Percentiles rank a stretch among this genome's conserved stretches.
These are phyloP conservation scores for Nymphalis io DNA, from an alignment of 1,140 invertebrate genomes.

Conservation along the genomic window DNA sequence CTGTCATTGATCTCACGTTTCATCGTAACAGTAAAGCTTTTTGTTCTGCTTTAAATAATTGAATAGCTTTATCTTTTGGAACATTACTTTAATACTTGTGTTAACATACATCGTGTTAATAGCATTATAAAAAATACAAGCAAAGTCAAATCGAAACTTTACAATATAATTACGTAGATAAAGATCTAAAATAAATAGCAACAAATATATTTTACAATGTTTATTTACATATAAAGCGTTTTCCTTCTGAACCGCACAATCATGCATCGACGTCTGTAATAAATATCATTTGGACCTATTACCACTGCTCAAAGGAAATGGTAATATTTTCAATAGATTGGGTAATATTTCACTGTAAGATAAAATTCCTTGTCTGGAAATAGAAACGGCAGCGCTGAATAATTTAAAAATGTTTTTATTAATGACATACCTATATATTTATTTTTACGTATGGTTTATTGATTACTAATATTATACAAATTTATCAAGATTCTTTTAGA, in stretches of 20 bases:
- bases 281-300: constrained; percentile 14
- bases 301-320: constrained; percentile 19
- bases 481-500: neutral
- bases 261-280: constrained; percentile 10
- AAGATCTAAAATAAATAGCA: constrained; percentile 10
- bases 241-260: constrained; percentile 10
- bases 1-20: neutral
- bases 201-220: neutral
- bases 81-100: neutral
- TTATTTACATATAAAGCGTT: constrained; percentile 14
- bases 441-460: neutral
- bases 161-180: neutral
- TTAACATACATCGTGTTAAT: too few species aligned
- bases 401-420: constrained; percentile 7
- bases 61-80: neutral
- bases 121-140: too few species aligned
- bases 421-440: neutral
- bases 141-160: constrained; percentile 11
- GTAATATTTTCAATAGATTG: constrained; percentile 16
- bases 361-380: constrained; percentile 16
- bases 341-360: constrained; percentile 16
- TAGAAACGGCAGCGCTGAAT: constrained; percentile 11
- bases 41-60: too few species aligned
- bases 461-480: neutral
- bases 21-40: neutral